phyloP scores from a whole-genome alignment of 2,888 invertebrate genomes.

The Drosophila mercatorum region DNA sequence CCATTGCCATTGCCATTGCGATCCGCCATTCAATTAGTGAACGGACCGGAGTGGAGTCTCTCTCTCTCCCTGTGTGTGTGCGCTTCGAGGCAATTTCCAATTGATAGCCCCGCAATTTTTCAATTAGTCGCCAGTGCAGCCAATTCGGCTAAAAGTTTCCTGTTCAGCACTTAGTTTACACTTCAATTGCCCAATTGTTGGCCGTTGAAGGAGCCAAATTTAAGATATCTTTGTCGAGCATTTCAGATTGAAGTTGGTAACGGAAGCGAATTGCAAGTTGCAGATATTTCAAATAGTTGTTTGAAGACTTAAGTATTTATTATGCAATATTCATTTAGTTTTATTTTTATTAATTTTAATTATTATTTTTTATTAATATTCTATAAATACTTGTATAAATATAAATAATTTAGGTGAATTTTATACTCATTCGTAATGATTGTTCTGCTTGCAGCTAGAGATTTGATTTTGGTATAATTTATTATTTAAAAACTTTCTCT shows the following conservation, averaged over 20 bases:
- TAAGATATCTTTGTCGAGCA: not conserved
- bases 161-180: slow-evolving; percentile 23
- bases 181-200: slow-evolving; percentile 24
- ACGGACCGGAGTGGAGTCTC: not conserved
- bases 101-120: slow-evolving; percentile 72
- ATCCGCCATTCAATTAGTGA: slow-evolving; percentile 46
- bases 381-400: too few relatives aligned
- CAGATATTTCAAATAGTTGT: not conserved
- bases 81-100: slow-evolving; percentile 61
- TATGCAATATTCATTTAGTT: too few relatives aligned
- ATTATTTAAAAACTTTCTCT: too few relatives aligned
- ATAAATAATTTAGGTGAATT: too few relatives aligned
- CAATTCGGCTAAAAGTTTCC: slow-evolving; percentile 35
- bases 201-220: not conserved
- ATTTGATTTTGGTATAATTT: too few relatives aligned
- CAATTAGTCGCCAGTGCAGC: slow-evolving; percentile 59
- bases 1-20: slow-evolving; percentile 11
- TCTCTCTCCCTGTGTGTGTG: not conserved
- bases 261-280: not conserved
- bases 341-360: too few relatives aligned
- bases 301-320: too few relatives aligned
- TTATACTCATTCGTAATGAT: too few relatives aligned
- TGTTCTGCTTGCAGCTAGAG: too few relatives aligned
- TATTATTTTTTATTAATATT: too few relatives aligned
- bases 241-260: not conserved